These are phyloP conservation scores for Balaeniceps rex DNA, from an alignment of 2,113 vertebrate species.

Conservation along the genomic window DNA sequence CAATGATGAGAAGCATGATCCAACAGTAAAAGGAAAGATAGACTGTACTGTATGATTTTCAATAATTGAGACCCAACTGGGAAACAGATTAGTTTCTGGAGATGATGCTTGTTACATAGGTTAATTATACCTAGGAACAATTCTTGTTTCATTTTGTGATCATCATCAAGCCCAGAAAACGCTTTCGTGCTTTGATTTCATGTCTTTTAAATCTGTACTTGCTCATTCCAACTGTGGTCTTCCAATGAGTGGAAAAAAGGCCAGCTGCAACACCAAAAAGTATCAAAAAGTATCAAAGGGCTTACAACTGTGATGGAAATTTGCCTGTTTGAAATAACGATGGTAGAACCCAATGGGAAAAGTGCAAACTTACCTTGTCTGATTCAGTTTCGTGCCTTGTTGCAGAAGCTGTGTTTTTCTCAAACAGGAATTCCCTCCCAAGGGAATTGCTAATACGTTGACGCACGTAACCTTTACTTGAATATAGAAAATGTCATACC, in stretches of 20 bases:
- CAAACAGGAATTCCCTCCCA: background rate
- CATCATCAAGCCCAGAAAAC: background rate
- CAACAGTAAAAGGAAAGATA: background rate
- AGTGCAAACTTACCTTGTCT: background rate
- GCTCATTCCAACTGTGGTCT: background rate
- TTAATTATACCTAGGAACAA: background rate
- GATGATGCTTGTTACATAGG: background rate
- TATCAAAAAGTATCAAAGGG: background rate
- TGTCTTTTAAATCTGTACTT: background rate
- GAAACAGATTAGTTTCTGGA: background rate
- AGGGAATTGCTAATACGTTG: background rate
- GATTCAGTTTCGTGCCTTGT: background rate
- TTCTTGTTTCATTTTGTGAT: background rate
- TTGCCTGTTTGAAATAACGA: background rate
- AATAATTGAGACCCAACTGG: accelerated
- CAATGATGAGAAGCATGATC: background rate
- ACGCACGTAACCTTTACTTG: background rate
- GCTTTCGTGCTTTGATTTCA: background rate
- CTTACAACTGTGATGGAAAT: background rate
- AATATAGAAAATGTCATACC: background rate
- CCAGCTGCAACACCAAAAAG: background rate
- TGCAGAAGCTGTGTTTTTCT: background rate
- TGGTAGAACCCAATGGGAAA: background rate
- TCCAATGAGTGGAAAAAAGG: background rate
- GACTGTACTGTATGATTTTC: background rate